Conservation (phyloP, 2,888 invertebrate species). For the Morinoia aosen region DNA sequence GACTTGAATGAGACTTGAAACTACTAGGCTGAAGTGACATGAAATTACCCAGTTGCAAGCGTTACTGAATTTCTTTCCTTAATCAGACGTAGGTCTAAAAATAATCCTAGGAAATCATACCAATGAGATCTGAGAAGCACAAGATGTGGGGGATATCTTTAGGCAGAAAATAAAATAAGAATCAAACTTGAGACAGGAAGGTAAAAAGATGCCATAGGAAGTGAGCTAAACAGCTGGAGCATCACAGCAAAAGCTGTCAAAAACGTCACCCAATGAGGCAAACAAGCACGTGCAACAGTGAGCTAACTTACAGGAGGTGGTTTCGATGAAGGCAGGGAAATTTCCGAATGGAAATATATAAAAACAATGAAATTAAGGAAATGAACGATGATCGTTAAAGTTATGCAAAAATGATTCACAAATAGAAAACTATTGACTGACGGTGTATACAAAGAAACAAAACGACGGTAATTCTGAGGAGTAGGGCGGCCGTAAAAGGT, state of each 20-base stretch:
- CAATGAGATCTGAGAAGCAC: neutral
- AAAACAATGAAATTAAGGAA: neutral
- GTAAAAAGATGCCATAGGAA: neutral
- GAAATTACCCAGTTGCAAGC: neutral
- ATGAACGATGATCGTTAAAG: neutral
- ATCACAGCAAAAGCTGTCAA: neutral
- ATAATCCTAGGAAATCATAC: neutral
- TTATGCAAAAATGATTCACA: neutral
- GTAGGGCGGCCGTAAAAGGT: too few species aligned
- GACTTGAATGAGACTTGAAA: neutral
- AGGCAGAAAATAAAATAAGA: neutral
- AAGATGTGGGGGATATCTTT: neutral
- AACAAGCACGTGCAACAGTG: neutral
- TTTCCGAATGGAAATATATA: neutral
- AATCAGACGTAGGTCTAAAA: neutral
- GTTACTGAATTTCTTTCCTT: neutral
- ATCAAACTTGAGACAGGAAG: neutral
- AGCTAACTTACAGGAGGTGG: neutral
- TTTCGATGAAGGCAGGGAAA: too few species aligned
- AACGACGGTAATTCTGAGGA: too few species aligned
- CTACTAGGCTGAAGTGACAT: neutral
- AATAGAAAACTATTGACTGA: neutral
- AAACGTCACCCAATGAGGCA: neutral
- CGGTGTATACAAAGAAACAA: too few species aligned
- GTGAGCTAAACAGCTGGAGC: neutral